Percentiles rank a stretch among this genome's conserved stretches.
Conservation (phyloP, 2,888 invertebrate species). For the Merodon equestris region DNA sequence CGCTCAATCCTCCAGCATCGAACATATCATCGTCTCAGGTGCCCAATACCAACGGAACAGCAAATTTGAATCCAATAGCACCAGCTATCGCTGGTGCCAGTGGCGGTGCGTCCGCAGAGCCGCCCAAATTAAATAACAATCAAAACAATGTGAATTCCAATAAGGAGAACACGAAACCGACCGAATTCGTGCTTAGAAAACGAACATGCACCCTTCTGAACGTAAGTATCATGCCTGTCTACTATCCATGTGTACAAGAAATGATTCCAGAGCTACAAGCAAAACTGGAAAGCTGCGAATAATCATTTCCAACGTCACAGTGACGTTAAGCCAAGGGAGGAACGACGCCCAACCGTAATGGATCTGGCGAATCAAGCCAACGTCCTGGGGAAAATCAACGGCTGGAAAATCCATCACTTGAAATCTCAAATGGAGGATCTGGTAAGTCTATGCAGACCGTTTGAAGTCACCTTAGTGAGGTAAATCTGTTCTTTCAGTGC, state of each 20-base stretch:
- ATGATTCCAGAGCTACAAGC: constrained; percentile 81
- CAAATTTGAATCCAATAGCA: constrained; percentile 30
- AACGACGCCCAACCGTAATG: constrained; percentile 90
- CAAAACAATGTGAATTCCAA: constrained; percentile 72
- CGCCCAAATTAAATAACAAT: constrained; percentile 66
- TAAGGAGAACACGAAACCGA: constrained; percentile 77
- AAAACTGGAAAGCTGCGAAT: constrained; percentile 85
- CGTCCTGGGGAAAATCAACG: constrained; percentile 92
- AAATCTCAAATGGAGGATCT: constrained; percentile 96
- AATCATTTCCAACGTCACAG: constrained; percentile 87
- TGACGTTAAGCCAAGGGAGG: constrained; percentile 93
- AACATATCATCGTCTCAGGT: constrained; percentile 66
- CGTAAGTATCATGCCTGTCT: constrained; percentile 70
- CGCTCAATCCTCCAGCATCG: constrained; percentile 68
- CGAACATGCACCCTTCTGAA: constrained; percentile 76
- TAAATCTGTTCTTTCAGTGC: too few relatives aligned
- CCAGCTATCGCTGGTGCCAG: neutral
- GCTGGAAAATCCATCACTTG: constrained; percentile 96
- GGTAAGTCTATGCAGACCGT: too few relatives aligned
- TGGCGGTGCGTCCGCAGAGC: constrained; percentile 29
- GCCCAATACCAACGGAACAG: constrained; percentile 51
- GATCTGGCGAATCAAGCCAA: constrained; percentile 94
- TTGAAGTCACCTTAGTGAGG: too few relatives aligned
- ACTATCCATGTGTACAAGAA: neutral
- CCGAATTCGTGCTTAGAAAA: constrained; percentile 77